Conservation (phyloP, 2,797 vertebrate species). For the Typhlichthys subterraneus region DNA sequence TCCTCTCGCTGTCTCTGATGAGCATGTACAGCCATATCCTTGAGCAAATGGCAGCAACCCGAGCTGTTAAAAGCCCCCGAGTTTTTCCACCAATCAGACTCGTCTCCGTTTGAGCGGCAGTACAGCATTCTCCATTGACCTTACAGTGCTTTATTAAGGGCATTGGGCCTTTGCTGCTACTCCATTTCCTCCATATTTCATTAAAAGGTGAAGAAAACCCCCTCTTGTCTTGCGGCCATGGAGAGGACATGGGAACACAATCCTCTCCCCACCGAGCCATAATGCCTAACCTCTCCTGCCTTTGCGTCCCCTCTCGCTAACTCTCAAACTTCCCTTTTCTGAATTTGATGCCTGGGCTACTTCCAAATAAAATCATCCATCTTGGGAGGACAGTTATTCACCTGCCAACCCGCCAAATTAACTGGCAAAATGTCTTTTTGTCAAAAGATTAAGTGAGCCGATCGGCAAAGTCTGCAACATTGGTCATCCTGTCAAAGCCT, state of each 20-base stretch:
- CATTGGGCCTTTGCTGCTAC: slow-evolving; percentile 66
- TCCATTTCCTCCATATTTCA: slow-evolving; percentile 77
- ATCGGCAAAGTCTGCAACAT: slow-evolving; percentile 52
- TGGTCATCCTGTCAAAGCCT: slow-evolving; percentile 66
- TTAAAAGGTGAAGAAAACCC: slow-evolving; percentile 82
- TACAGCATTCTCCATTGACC: slow-evolving; percentile 71
- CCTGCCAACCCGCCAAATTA: slow-evolving; percentile 36
- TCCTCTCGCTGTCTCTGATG: slow-evolving; percentile 13
- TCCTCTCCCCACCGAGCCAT: slow-evolving; percentile 39
- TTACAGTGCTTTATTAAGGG: slow-evolving; percentile 76
- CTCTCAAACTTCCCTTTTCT: slow-evolving; percentile 17
- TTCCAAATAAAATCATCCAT: slow-evolving; percentile 48
- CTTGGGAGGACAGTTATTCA: slow-evolving; percentile 6
- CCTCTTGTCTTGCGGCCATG: slow-evolving; percentile 64
- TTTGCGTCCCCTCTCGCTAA: slow-evolving; percentile 28
- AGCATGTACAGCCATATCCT: slow-evolving; percentile 44
- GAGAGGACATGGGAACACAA: slow-evolving; percentile 42
- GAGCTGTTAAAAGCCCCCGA: slow-evolving; percentile 64
- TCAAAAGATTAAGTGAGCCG: slow-evolving; percentile 37
- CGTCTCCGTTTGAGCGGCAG: slow-evolving; percentile 52
- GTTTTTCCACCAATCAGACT: slow-evolving; percentile 45
- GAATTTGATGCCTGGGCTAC: slow-evolving; percentile 42
- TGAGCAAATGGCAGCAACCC: slow-evolving; percentile 43
- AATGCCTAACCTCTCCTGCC: slow-evolving; percentile 44
- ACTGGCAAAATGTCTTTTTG: slow-evolving; percentile 57